phyloP scores from a whole-genome alignment of 2,888 invertebrate species.

The Sarcophaga variegata region DNA sequence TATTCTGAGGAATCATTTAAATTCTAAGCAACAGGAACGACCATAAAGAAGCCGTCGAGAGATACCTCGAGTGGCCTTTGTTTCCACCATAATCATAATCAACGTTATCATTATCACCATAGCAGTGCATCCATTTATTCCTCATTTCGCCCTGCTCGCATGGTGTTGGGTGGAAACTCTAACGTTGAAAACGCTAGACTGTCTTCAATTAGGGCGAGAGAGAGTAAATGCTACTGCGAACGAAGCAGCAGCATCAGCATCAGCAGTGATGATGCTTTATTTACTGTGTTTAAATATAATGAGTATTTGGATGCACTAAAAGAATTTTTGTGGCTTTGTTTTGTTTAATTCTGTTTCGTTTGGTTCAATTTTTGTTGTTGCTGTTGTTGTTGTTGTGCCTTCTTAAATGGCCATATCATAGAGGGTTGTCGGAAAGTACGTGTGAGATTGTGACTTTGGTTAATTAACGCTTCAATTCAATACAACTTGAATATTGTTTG shows the following conservation, averaged over 20 bases:
- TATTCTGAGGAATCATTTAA: too few relatives aligned
- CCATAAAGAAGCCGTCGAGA: too few relatives aligned
- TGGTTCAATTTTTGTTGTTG: constrained; percentile 17
- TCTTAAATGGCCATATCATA: constrained; percentile 55
- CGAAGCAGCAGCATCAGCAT: background rate
- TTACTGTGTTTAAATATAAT: constrained; percentile 8
- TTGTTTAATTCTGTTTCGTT: constrained; percentile 32
- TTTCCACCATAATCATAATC: constrained; percentile 41
- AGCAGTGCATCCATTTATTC: background rate
- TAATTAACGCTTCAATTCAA: constrained; percentile 67
- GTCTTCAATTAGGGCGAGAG: background rate
- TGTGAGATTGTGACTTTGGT: constrained; percentile 64
- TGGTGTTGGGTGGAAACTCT: background rate
- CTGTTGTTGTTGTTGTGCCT: constrained; percentile 20
- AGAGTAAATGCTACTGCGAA: constrained; percentile 29
- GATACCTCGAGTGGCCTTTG: constrained; percentile 60
- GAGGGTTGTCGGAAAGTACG: constrained; percentile 54
- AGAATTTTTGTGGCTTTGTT: constrained; percentile 28
- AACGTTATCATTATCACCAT: constrained; percentile 13
- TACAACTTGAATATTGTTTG: constrained; percentile 2
- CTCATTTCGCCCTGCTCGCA: background rate
- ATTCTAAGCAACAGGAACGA: too few relatives aligned
- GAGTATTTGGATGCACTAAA: constrained; percentile 20
- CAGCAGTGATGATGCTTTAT: constrained; percentile 38
- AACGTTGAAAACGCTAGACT: background rate